Evolutionary conservation across 2,113 vertebrate species (phyloP), one percentile per base, ranked within the genome.

Genomic region (Erythrocercus mccallii): DNA sequence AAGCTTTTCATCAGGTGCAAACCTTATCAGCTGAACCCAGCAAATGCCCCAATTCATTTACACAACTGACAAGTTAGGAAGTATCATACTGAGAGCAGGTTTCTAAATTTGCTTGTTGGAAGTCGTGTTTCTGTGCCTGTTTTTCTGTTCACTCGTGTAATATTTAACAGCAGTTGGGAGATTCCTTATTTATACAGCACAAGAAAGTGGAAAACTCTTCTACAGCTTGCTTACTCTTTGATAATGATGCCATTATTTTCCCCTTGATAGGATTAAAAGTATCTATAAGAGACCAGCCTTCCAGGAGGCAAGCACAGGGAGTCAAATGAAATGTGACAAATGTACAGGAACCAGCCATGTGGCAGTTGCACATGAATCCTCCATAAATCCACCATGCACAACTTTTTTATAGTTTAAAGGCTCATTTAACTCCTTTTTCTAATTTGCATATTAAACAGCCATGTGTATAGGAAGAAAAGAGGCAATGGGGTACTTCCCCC

Each of bases 241-340:
- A 56, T 77, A 85, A 96, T 58, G 30, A 79, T 91, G 71, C 64
- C 80, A 77, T 37, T 76, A 82, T 71, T 90, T 92, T 88, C 35
- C 40, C 53, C 73, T 42, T 35, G 66, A 66, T 69, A 70, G 66
- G 48, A 79, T 70, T 70, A 70, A 60, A 92, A 84, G 47, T 38
- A 42, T 42, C 6, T 77, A 48, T 86, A 82, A 87, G 79, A 66
- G 40, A 53, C 9, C 11, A 61, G 54, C 30, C 42, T 87, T 92
- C 70, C 53, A 91, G 56, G 81, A 91, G 57, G 27, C 37, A 81
- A 10, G 28, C 53, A 51, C 1, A 15, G 81, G 53, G 66, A 87
- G 86, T 71, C 71, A 93, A 92, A 90, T 65, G 70, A 94, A 96
- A 90, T 40, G 74, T 93, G 91, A 79, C 89, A 95, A 91, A 96